Percentiles rank a stretch among this genome's conserved stretches.
These are phyloP conservation scores for Gymnocephalus cernua DNA, from an alignment of 2,113 vertebrate genomes.

Conservation along the genomic window DNA sequence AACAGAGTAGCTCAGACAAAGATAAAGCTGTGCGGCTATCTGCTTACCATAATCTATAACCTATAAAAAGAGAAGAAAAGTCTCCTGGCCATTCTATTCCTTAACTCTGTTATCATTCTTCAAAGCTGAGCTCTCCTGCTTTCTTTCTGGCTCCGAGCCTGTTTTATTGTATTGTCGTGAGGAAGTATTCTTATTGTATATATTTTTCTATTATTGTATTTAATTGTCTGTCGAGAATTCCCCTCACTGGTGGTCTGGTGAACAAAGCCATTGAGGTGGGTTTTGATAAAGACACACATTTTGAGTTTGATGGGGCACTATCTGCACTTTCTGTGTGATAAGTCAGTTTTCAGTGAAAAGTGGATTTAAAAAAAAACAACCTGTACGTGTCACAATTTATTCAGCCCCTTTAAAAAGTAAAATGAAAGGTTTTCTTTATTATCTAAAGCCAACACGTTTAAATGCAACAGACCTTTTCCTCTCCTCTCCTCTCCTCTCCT, in stretches of 20 bases:
- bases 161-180: conserved; percentile 73
- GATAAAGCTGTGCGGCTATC: conserved; percentile 73
- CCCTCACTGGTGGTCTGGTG: conserved; percentile 44
- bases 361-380: conserved; percentile 65
- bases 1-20: conserved; percentile 70
- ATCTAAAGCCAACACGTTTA: conserved; percentile 63
- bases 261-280: conserved; percentile 72
- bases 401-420: conserved; percentile 62
- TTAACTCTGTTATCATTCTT: conserved; percentile 77
- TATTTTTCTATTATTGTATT: conserved; percentile 67
- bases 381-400: conserved; percentile 53
- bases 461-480: conserved; percentile 20
- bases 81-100: conserved; percentile 73
- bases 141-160: conserved; percentile 59
- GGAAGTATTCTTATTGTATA: conserved; percentile 71
- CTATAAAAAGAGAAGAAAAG: conserved; percentile 77
- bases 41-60: conserved; percentile 84
- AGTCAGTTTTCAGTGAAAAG: conserved; percentile 64
- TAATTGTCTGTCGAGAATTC: conserved; percentile 73
- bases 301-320: conserved; percentile 68
- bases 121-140: conserved; percentile 70
- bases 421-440: conserved; percentile 57
- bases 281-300: conserved; percentile 72
- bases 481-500: neutral
- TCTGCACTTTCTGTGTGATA: conserved; percentile 71